phyloP scores from a whole-genome alignment of 2,888 invertebrate genomes.

The Conomelus anceps region DNA sequence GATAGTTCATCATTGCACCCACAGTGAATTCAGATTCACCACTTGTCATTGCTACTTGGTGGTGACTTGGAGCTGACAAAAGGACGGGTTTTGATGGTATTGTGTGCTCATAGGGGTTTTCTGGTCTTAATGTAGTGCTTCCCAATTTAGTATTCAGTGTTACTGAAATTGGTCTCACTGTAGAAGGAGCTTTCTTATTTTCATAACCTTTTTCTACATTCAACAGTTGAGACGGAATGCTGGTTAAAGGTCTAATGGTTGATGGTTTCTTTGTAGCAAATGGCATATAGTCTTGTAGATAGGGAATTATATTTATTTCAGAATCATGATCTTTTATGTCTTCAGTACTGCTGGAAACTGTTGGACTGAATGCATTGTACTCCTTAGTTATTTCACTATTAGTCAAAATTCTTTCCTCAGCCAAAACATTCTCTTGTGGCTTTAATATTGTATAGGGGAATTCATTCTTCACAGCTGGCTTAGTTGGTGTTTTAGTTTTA shows the following conservation, averaged over 20 bases:
- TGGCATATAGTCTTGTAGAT: constrained; percentile 45
- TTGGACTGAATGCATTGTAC: constrained; percentile 35
- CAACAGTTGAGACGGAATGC: background rate
- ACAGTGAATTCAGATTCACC: constrained; percentile 42
- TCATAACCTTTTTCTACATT: background rate
- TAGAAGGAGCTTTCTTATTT: constrained; percentile 7
- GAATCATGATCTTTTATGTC: constrained; percentile 35
- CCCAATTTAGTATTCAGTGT: constrained; percentile 29
- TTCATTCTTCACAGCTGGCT: constrained; percentile 47
- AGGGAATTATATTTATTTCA: constrained; percentile 44
- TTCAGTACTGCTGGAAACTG: constrained; percentile 30
- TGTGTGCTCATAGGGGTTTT: constrained; percentile 9
- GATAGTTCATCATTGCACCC: constrained; percentile 44
- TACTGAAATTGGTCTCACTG: constrained; percentile 25
- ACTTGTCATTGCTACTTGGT: constrained; percentile 8
- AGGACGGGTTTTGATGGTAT: background rate
- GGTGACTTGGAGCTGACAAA: background rate
- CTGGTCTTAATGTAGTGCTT: constrained; percentile 21
- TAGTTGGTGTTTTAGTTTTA: constrained; percentile 41
- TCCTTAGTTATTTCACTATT: constrained; percentile 28
- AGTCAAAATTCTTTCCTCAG: constrained; percentile 31
- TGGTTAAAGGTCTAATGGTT: constrained; percentile 23
- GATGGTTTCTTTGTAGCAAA: constrained; percentile 40
- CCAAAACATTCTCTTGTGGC: constrained; percentile 47
- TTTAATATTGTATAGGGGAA: constrained; percentile 60